Evolutionary conservation across 1,140 invertebrate genomes (phyloP).

Genomic region (Telenomus remus): DNA sequence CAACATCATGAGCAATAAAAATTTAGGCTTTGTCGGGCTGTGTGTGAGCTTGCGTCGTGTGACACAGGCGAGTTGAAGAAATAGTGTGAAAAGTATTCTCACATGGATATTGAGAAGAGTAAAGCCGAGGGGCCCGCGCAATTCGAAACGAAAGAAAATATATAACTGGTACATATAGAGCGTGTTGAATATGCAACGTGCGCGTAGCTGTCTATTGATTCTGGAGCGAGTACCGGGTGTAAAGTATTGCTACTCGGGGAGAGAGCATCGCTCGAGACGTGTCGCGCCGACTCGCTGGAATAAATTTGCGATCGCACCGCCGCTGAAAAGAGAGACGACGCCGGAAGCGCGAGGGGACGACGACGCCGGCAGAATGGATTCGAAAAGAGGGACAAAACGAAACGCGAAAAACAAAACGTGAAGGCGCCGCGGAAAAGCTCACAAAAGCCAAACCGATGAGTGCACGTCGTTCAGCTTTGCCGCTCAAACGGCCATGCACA

Average conservation of each 20-base stretch:
- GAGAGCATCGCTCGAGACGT: slow-evolving; percentile 59
- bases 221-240: slow-evolving; percentile 69
- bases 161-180: slow-evolving; percentile 59
- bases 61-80: slow-evolving; percentile 57
- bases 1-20: too few species aligned
- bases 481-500: slow-evolving; percentile 6
- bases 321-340: slow-evolving; percentile 51
- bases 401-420: slow-evolving; percentile 27
- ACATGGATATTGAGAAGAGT: slow-evolving; percentile 70
- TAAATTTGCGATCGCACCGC: slow-evolving; percentile 71
- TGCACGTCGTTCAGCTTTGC: slow-evolving; percentile 17
- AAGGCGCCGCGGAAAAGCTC: slow-evolving; percentile 36
- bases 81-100: slow-evolving; percentile 71
- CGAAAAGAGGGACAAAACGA: slow-evolving; percentile 61
- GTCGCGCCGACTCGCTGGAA: slow-evolving; percentile 68
- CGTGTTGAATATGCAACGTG: slow-evolving; percentile 66
- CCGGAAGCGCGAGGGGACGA: slow-evolving; percentile 13
- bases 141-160: slow-evolving; percentile 62
- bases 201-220: slow-evolving; percentile 72
- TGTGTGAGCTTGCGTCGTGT: slow-evolving; percentile 8
- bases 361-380: slow-evolving; percentile 62
- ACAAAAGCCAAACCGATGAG: slow-evolving; percentile 29
- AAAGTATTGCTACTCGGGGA: slow-evolving; percentile 69
- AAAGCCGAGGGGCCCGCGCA: slow-evolving; percentile 60
- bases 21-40: slow-evolving; percentile 7